Conservation (phyloP, 2,797 vertebrate genomes). For the Carcharodon carcharias region DNA sequence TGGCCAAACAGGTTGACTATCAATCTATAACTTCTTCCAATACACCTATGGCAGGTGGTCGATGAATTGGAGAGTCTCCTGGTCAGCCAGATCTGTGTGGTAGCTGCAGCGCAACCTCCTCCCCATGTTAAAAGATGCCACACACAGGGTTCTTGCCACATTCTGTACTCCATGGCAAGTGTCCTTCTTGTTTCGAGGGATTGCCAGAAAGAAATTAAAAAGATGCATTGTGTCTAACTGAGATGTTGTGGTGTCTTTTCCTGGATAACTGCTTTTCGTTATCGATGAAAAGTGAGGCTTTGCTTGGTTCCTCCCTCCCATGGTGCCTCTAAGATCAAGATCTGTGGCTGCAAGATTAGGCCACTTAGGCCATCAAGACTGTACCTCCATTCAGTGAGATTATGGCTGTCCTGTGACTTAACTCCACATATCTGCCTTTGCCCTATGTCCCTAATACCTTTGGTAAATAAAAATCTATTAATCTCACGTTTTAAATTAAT, state of each 20-base stretch:
- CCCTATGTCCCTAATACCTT: background rate
- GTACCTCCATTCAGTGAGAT: background rate
- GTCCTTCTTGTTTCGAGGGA: no score
- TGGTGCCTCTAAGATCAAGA: background rate
- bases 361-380: background rate
- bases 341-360: background rate
- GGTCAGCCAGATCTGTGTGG: no score
- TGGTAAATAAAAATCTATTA: background rate
- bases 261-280: background rate
- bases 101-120: no score
- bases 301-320: background rate
- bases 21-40: no score
- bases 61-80: no score
- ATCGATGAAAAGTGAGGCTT: background rate
- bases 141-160: no score
- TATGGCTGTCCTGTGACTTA: background rate
- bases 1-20: no score
- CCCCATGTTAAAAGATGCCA: no score
- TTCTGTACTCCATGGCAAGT: no score
- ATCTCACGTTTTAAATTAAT: background rate
- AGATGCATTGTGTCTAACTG: background rate
- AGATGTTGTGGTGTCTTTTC: background rate
- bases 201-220: background rate
- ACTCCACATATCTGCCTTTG: background rate
- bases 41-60: no score